Evolutionary conservation across 2,888 invertebrate species (phyloP).

Genomic region (Pterostichus niger): DNA sequence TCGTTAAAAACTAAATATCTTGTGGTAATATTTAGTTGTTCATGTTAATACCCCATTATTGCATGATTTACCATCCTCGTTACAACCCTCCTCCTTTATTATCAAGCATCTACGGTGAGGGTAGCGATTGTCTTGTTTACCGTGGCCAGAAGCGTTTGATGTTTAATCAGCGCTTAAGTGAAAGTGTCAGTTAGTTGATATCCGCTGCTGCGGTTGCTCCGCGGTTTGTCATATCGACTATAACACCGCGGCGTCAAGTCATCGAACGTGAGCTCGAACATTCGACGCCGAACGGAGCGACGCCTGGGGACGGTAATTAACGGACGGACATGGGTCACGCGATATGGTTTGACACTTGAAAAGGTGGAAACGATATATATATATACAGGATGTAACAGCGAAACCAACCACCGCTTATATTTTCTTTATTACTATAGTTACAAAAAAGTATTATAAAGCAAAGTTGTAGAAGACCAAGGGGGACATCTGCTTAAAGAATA

Average conservation of each 20-base stretch:
- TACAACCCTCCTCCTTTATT: not conserved
- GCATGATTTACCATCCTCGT: not conserved
- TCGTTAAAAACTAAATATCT: no score
- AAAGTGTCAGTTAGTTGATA: slow-evolving; percentile 47
- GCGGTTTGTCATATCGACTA: slow-evolving; percentile 52
- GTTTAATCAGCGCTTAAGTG: slow-evolving; percentile 46
- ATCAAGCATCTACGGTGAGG: not conserved
- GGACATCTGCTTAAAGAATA: no score
- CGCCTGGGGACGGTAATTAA: not conserved
- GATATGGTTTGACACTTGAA: slow-evolving; percentile 6
- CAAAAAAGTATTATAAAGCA: no score
- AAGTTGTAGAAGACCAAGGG: no score
- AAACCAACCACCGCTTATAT: no score
- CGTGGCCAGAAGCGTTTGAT: slow-evolving; percentile 24
- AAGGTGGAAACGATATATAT: no score
- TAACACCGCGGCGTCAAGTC: slow-evolving; percentile 8
- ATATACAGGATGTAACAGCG: no score
- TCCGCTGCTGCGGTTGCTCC: slow-evolving; percentile 22
- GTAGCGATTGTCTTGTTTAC: slow-evolving; percentile 40
- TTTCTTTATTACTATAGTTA: no score
- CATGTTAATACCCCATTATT: not conserved
- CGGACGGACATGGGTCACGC: slow-evolving; percentile 15
- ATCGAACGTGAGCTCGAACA: not conserved
- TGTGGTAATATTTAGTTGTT: no score
- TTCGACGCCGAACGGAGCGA: not conserved